Percentiles rank a stretch among this genome's conserved stretches.
Evolutionary conservation across 2,888 invertebrate species (phyloP).

Genomic region (Platynereis dumerilii): DNA sequence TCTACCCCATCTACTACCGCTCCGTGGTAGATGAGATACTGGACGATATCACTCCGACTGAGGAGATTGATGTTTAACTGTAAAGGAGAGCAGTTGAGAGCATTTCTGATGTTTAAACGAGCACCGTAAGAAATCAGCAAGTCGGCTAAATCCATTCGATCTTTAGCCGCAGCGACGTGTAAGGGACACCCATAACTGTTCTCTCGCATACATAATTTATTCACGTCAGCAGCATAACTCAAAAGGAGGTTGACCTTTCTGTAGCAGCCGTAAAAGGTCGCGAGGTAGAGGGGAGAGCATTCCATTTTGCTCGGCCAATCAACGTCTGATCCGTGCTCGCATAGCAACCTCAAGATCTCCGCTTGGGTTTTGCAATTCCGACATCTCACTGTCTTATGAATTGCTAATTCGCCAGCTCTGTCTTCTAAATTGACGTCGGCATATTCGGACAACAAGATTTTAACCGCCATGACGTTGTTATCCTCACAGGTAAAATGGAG

Average conservation of each 20-base stretch:
- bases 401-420: slow-evolving; percentile 30
- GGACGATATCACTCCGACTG: slow-evolving; percentile 32
- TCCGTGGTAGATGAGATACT: slow-evolving; percentile 38
- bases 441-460: slow-evolving; percentile 27
- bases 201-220: slow-evolving; percentile 25
- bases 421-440: slow-evolving; percentile 35
- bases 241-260: slow-evolving; percentile 35
- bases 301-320: slow-evolving; percentile 31
- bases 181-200: slow-evolving; percentile 37
- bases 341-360: slow-evolving; percentile 33
- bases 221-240: slow-evolving; percentile 32
- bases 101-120: slow-evolving; percentile 30
- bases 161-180: slow-evolving; percentile 38
- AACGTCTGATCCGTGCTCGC: slow-evolving; percentile 32
- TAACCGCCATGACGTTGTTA: slow-evolving; percentile 29
- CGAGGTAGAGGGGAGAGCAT: slow-evolving; percentile 35
- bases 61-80: slow-evolving; percentile 35
- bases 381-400: slow-evolving; percentile 37
- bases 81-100: slow-evolving; percentile 34
- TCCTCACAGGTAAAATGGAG: slow-evolving; percentile 39
- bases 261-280: slow-evolving; percentile 37
- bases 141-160: slow-evolving; percentile 29
- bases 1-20: slow-evolving; percentile 29
- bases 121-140: slow-evolving; percentile 32
- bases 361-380: slow-evolving; percentile 31